These are phyloP conservation scores for Heliconius hewitsoni DNA, from an alignment of 1,140 invertebrate species.

Conservation along the genomic window DNA sequence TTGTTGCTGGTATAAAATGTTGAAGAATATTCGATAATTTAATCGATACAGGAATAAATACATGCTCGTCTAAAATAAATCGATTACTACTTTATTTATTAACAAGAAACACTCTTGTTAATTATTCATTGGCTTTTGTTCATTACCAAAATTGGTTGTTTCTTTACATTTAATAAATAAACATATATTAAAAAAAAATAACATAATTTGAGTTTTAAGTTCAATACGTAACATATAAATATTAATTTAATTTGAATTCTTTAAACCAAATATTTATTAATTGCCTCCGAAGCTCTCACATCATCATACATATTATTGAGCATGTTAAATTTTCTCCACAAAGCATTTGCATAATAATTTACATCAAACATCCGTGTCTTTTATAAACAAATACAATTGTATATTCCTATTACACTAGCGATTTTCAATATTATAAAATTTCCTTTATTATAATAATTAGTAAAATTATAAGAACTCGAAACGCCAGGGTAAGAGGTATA, in stretches of 20 bases:
- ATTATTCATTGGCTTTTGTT: background rate
- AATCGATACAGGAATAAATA: background rate
- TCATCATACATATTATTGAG: slow-evolving; percentile 3
- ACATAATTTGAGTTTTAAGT: background rate
- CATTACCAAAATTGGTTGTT: background rate
- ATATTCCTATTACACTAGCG: background rate
- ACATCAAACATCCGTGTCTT: background rate
- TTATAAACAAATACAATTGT: background rate
- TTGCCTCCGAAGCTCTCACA: background rate
- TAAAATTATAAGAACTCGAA: too few relatives aligned
- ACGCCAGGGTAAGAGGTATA: background rate
- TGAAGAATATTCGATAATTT: background rate
- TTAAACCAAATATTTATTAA: background rate
- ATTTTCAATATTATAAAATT: too few relatives aligned
- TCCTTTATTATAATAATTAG: too few relatives aligned
- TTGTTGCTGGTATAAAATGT: slow-evolving; percentile 30
- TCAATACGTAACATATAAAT: background rate
- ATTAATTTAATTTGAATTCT: background rate
- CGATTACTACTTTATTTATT: background rate
- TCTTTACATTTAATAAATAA: background rate
- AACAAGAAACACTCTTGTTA: background rate
- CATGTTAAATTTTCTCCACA: slow-evolving; percentile 7
- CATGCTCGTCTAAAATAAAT: background rate
- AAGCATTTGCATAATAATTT: background rate
- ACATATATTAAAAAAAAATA: background rate